phyloP scores from a whole-genome alignment of 1,140 invertebrate species.

The Pollicipes pollicipes region DNA sequence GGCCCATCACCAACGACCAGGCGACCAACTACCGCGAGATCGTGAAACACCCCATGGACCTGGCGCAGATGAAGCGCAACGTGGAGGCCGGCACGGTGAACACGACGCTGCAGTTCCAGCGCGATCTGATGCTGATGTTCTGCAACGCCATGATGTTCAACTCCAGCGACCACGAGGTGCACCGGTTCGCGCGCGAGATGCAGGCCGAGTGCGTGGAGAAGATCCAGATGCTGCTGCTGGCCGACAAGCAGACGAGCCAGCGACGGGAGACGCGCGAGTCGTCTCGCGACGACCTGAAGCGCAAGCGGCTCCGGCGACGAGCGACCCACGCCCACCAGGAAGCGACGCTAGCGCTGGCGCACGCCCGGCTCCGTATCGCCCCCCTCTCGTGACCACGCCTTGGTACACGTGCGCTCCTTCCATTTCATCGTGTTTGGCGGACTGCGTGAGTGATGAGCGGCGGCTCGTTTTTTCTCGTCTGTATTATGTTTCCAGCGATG shows the following conservation, averaged over 20 bases:
- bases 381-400: too few species aligned
- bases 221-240: too few species aligned
- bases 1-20: conserved; percentile 72
- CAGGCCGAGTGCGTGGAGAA: conserved; percentile 51
- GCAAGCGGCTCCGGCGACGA: too few species aligned
- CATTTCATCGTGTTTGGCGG: too few species aligned
- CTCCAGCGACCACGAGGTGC: conserved; percentile 57
- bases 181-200: conserved; percentile 63
- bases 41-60: conserved; percentile 68
- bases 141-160: conserved; percentile 89
- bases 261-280: conserved; percentile 20
- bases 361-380: too few species aligned
- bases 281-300: too few species aligned
- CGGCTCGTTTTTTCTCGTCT: too few species aligned
- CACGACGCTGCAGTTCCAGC: conserved; percentile 66
- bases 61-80: conserved; percentile 68
- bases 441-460: too few species aligned
- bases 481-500: too few species aligned
- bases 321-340: too few species aligned
- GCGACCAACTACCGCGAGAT: conserved; percentile 62
- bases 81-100: conserved; percentile 67
- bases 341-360: too few species aligned
- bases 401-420: too few species aligned
- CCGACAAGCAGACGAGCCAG: conserved; percentile 24
- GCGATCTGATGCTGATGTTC: conserved; percentile 82